Base-by-base conservation (phyloP, 1,140 invertebrate species). In the Aphaenogaster rudis region DNA sequence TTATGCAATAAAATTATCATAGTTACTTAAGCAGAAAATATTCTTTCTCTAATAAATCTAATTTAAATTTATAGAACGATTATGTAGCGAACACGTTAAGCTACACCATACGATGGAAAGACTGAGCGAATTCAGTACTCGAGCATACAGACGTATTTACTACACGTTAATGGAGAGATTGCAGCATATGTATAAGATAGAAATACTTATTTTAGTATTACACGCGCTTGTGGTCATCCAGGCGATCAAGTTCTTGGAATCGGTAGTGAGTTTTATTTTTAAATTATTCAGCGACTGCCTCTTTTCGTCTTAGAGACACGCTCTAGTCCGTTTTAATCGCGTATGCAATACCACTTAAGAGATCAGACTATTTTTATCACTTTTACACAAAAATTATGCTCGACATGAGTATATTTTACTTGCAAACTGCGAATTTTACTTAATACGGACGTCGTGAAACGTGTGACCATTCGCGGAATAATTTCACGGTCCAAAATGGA, bases 131-230 rank as follows among this genome's bases (percentile, higher is more conserved):
- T 94, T 94, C 64, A 92, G 93, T 42, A 92, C 79, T 69, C 91
- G 89, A 79, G 92, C 92, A 61, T 89, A 91, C 11, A 90, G 92
- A 54, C 90, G 93, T 66, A 93, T 94, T 66, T 94, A 94, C 50
- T 87, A 92, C 57, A 91, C 93, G 15, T 67, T 93, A 52, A 91
- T 91, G 88, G 93, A 94, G 54, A 92, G 88, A 86, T 88, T 93
- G 50, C 91, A 93, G 63, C 91, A 94, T 69, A 93, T 94, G 91
- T 94, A 94, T 84, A 94, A 92, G 88, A 93, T 94, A 86, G 94
- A 94, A 90, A 93, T 94, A 88, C 85, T 94, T 64, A 92, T 94
- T 80, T 63, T 94, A 8, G 84, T 94, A 72, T 88, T 94, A 57
- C 91, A 94, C 66, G 92, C 89, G 2, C 52, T 94, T 59, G 87